A percentile compares a stretch with the other conserved stretches of the same genome.
Conservation (phyloP, 2,113 vertebrate species). For the Myotis davidii region DNA sequence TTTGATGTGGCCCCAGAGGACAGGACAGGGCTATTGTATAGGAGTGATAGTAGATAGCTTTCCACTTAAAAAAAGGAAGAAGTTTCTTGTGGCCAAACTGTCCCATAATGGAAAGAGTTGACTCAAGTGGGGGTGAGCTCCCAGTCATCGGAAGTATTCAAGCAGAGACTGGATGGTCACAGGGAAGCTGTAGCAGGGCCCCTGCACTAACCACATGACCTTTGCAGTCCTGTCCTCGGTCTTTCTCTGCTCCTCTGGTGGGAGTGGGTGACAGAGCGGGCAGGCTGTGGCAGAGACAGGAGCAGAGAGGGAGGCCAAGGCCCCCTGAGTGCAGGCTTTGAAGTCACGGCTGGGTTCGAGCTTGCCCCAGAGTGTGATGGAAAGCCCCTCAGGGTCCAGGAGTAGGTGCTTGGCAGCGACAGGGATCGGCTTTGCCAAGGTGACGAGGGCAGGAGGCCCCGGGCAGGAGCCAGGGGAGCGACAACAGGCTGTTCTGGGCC, state of each 20-base stretch:
- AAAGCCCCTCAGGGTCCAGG: neutral
- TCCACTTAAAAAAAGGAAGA: neutral
- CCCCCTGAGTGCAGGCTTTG: neutral
- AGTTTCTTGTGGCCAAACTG: neutral
- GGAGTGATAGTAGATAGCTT: neutral
- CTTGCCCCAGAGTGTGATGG: neutral
- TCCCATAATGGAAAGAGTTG: neutral
- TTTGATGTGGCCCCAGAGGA: neutral
- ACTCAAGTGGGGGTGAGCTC: neutral
- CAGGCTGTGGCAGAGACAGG: neutral
- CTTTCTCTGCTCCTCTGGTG: neutral
- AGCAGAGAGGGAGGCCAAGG: neutral
- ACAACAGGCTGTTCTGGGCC: neutral
- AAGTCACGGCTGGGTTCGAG: neutral
- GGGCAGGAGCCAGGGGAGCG: neutral
- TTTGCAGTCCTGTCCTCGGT: neutral
- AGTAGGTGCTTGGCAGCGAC: neutral
- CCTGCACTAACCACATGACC: no score
- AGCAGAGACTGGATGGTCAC: neutral
- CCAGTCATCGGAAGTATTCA: neutral
- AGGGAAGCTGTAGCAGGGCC: neutral
- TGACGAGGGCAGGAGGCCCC: neutral
- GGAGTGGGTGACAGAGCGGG: neutral
- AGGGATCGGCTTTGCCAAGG: no score
- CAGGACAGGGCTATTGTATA: neutral